Conservation (phyloP, 2,797 vertebrate species). For the Cossypha polioptera region DNA sequence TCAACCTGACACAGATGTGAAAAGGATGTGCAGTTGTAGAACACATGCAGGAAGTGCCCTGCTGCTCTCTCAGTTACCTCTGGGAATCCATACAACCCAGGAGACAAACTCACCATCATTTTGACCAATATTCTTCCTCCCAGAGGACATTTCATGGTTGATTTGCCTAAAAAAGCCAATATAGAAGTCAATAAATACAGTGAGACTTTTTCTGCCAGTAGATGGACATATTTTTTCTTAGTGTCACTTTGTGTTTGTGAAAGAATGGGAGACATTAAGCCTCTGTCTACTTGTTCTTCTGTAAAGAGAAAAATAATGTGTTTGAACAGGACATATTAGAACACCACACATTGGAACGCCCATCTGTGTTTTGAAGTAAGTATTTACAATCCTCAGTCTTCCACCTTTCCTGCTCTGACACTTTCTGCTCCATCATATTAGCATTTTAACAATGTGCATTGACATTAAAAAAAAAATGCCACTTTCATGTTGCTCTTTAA, state of each 20-base stretch:
- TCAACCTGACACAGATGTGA: neutral
- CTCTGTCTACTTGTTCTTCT: neutral
- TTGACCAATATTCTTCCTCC: neutral
- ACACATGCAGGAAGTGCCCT: neutral
- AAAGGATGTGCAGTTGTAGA: neutral
- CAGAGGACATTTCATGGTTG: neutral
- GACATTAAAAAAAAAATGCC: neutral
- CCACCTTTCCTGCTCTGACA: neutral
- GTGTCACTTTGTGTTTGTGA: neutral
- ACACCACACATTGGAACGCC: neutral
- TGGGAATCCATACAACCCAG: neutral
- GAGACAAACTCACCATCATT: neutral
- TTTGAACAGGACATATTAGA: neutral
- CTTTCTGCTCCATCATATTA: slow-evolving; percentile 5
- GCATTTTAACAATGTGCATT: slow-evolving; percentile 2
- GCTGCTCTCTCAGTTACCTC: neutral
- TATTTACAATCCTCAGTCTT: neutral
- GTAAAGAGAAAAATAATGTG: neutral
- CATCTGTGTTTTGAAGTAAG: neutral
- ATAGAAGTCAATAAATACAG: neutral
- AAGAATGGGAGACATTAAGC: neutral
- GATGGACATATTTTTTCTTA: neutral
- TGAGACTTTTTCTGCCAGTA: neutral
- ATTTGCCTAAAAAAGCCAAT: neutral
- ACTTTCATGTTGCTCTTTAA: neutral